Evolutionary conservation across 2,113 vertebrate species (phyloP).

Genomic region (Macrotus californicus): DNA sequence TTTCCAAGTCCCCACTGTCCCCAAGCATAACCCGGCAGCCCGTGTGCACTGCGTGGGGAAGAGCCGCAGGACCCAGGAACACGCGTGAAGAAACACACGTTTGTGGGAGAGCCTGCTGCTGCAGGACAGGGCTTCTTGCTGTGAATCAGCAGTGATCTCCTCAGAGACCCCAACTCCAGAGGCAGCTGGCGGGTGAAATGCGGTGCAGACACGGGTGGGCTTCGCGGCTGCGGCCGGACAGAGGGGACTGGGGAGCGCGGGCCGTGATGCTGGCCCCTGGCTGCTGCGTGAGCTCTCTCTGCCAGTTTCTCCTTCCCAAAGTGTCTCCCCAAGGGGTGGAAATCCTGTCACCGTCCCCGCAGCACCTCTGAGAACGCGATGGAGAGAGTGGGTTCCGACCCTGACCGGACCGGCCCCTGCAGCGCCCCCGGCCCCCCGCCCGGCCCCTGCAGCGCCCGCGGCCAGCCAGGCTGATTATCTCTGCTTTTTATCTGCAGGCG

Average conservation of each 20-base stretch:
- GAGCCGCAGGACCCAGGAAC: fast-evolving
- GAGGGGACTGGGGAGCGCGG: background rate
- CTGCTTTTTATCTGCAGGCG: conserved; percentile 65
- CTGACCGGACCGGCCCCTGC: background rate
- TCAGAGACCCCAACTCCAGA: fast-evolving
- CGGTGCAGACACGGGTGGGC: background rate
- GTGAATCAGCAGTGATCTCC: background rate
- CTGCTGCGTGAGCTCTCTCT: background rate
- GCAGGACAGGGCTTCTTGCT: fast-evolving
- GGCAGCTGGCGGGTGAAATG: fast-evolving
- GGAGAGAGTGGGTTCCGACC: background rate
- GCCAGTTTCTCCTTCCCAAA: background rate
- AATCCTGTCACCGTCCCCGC: background rate
- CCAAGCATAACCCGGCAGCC: fast-evolving
- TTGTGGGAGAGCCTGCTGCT: fast-evolving
- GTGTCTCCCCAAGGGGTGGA: background rate
- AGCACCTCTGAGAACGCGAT: fast-evolving
- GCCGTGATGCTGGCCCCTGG: too few species aligned
- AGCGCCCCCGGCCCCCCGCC: background rate
- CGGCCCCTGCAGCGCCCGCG: background rate
- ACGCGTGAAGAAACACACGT: fast-evolving
- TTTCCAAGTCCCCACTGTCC: fast-evolving
- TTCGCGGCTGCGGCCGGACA: background rate
- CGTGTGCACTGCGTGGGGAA: fast-evolving
- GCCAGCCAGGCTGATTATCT: conserved; percentile 45